Conservation (phyloP, 2,888 invertebrate species). For the Subacronicta megacephala region DNA sequence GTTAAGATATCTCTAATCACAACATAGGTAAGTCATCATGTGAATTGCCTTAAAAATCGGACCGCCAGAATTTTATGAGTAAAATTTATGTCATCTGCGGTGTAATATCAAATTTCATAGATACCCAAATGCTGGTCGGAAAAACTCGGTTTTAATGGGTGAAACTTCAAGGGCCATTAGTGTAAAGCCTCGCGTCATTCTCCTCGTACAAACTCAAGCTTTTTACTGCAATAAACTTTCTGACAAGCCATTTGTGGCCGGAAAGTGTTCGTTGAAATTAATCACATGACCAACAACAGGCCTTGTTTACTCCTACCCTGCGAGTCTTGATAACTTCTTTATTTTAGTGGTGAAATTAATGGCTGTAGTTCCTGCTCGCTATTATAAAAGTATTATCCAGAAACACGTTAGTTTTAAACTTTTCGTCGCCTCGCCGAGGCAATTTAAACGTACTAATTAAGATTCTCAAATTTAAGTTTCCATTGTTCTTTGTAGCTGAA, state of each 20-base stretch:
- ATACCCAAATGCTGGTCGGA: conserved; percentile 63
- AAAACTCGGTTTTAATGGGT: conserved; percentile 76
- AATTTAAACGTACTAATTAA: conserved; percentile 74
- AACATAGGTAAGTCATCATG: conserved; percentile 38
- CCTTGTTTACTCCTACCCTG: conserved; percentile 69
- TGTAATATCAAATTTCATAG: conserved; percentile 57
- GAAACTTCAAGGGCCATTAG: conserved; percentile 82
- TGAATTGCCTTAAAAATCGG: conserved; percentile 14
- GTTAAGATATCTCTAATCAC: conserved; percentile 26
- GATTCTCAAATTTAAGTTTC: conserved; percentile 74
- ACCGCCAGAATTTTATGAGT: conserved; percentile 30
- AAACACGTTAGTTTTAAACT: conserved; percentile 60
- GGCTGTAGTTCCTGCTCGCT: conserved; percentile 48
- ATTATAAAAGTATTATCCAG: conserved; percentile 49
- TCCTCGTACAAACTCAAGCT: conserved; percentile 78
- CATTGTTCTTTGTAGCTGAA: conserved; percentile 76
- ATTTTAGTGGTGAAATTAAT: conserved; percentile 69
- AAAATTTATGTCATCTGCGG: conserved; percentile 40
- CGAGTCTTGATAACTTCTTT: conserved; percentile 76
- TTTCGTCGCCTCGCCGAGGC: conserved; percentile 52
- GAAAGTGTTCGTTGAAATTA: conserved; percentile 83
- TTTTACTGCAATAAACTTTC: conserved; percentile 87
- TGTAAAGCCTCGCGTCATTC: conserved; percentile 82
- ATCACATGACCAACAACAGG: conserved; percentile 79
- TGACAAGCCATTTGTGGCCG: conserved; percentile 85